Percentiles rank a stretch among this genome's conserved stretches.
These are phyloP conservation scores for Limenitis camilla DNA, from an alignment of 2,888 invertebrate genomes.

Conservation along the genomic window DNA sequence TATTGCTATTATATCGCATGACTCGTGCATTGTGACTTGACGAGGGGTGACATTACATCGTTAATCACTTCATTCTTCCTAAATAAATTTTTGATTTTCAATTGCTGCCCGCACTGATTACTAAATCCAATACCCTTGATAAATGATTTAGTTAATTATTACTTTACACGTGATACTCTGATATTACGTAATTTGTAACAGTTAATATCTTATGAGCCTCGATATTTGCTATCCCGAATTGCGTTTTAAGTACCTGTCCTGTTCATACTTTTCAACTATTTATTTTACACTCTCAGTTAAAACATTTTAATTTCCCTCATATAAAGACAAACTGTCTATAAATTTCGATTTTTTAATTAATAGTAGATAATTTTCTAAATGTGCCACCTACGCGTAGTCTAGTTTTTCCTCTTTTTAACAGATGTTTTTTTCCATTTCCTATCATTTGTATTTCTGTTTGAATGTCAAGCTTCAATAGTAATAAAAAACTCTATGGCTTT, in stretches of 20 bases:
- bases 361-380: too few species aligned
- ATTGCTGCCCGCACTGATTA: constrained; percentile 54
- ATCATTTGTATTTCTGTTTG: constrained; percentile 21
- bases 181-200: constrained; percentile 30
- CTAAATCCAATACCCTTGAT: constrained; percentile 55
- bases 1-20: constrained; percentile 68
- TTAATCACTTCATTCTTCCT: constrained; percentile 63
- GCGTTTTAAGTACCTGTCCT: constrained; percentile 41
- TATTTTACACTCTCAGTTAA: too few species aligned
- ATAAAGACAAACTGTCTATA: too few species aligned
- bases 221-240: constrained; percentile 43
- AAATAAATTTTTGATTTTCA: constrained; percentile 69
- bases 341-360: too few species aligned
- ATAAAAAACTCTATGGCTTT: too few species aligned
- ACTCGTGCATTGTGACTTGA: constrained; percentile 58
- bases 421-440: constrained; percentile 59
- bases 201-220: constrained; percentile 39
- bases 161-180: constrained; percentile 22
- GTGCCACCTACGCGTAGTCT: too few species aligned
- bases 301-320: too few species aligned
- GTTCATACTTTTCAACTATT: too few species aligned
- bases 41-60: constrained; percentile 65
- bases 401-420: too few species aligned
- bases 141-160: constrained; percentile 57
- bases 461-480: too few species aligned